A percentile compares a stretch with the other conserved stretches of the same genome.
These are phyloP conservation scores for Rhinolophus sinicus DNA, from an alignment of 2,113 vertebrate genomes.

Conservation along the genomic window DNA sequence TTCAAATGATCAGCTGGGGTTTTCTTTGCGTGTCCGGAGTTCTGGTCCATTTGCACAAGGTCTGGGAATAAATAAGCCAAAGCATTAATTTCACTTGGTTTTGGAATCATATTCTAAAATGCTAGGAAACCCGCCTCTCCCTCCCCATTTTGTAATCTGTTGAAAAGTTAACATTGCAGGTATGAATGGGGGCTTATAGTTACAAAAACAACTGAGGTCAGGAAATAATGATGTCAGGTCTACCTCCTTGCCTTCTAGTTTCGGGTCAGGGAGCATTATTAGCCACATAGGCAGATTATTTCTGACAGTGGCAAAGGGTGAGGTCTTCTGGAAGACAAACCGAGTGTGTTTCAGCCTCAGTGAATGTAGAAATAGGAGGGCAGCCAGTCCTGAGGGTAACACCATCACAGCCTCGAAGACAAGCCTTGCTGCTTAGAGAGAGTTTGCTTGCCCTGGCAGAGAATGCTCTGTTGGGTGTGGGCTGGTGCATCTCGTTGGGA, in stretches of 20 bases:
- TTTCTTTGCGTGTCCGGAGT: background rate
- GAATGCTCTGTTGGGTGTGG: background rate
- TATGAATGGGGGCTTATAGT: background rate
- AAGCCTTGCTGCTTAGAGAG: background rate
- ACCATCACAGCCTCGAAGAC: background rate
- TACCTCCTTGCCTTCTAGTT: background rate
- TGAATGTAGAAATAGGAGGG: background rate
- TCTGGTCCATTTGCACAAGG: background rate
- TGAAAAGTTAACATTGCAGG: background rate
- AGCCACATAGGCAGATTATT: background rate
- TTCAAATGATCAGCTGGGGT: background rate
- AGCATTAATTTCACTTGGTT: slow-evolving; percentile 20
- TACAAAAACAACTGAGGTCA: background rate
- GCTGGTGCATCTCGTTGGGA: background rate
- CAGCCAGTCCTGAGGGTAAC: background rate
- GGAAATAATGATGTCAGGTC: background rate
- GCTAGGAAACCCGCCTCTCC: background rate
- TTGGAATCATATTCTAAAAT: background rate
- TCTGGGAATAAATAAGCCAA: slow-evolving; percentile 19
- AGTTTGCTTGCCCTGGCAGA: background rate
- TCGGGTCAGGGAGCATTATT: background rate
- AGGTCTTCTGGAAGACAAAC: background rate
- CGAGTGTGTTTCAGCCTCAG: background rate
- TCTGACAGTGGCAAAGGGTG: background rate
- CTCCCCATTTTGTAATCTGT: background rate